Conservation (phyloP, 2,797 vertebrate species). For the Amazona finschi region DNA sequence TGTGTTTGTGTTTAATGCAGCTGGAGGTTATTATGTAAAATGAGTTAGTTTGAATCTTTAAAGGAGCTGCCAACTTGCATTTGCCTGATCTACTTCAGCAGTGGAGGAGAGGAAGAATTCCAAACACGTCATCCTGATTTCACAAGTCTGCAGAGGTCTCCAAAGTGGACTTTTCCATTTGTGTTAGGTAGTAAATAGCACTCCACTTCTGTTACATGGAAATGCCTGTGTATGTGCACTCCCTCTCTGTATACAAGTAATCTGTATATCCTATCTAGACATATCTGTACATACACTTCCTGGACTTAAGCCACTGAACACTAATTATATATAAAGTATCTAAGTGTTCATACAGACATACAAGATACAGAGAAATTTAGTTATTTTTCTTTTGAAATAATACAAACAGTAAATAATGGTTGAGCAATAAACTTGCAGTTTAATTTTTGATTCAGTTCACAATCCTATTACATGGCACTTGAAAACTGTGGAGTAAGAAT, state of each 20-base stretch:
- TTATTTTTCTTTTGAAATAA: neutral
- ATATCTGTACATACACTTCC: neutral
- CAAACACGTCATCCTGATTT: constrained; percentile 35
- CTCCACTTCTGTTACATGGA: neutral
- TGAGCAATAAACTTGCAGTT: neutral
- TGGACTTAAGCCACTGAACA: neutral
- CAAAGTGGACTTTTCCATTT: constrained; percentile 35
- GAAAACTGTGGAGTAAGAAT: neutral
- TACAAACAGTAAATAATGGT: neutral
- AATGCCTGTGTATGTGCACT: neutral
- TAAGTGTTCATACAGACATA: neutral
- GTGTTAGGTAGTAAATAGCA: neutral
- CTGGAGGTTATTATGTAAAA: constrained; percentile 45
- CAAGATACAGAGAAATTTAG: neutral
- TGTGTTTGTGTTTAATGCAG: neutral
- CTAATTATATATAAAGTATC: neutral
- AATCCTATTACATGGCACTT: neutral
- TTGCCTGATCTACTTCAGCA: constrained; percentile 48
- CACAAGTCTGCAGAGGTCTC: constrained; percentile 39
- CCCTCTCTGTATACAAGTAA: neutral
- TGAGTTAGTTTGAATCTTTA: constrained; percentile 31
- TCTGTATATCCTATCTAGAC: neutral
- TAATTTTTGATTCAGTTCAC: constrained; percentile 5
- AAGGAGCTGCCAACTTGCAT: constrained; percentile 40
- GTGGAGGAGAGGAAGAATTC: constrained; percentile 59